Conservation (phyloP, 2,888 invertebrate genomes). For the Tachina fera region DNA sequence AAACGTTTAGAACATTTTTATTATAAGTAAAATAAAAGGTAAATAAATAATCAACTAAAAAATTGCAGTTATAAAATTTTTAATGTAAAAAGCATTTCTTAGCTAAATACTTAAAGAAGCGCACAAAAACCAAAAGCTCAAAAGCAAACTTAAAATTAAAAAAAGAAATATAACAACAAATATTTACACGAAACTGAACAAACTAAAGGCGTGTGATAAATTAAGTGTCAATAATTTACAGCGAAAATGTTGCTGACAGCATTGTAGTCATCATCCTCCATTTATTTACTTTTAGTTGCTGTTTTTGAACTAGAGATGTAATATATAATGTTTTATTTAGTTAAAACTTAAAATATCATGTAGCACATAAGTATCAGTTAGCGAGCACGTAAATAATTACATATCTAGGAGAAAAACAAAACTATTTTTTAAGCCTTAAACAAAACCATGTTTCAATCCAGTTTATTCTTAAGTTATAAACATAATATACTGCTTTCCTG, state of each 20-base stretch:
- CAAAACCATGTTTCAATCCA: not conserved
- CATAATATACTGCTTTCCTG: too few relatives aligned
- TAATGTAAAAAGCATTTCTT: not conserved
- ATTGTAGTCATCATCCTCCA: not conserved
- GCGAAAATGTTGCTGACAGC: conserved; percentile 26
- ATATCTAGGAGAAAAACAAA: not conserved
- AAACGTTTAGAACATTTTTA: not conserved
- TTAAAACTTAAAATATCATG: not conserved
- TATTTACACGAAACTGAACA: not conserved
- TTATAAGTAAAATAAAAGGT: not conserved
- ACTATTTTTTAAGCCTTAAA: not conserved
- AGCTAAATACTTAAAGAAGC: not conserved
- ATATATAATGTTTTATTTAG: conserved; percentile 8
- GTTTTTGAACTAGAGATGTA: not conserved
- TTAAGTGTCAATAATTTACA: conserved; percentile 28
- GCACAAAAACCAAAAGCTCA: not conserved
- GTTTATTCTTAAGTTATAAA: not conserved
- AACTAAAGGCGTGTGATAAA: conserved; percentile 26
- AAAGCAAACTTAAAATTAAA: not conserved
- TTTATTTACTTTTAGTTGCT: conserved; percentile 21
- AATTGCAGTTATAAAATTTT: not conserved
- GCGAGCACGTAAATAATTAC: not conserved
- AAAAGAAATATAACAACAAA: not conserved
- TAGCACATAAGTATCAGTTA: not conserved
- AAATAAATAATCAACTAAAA: not conserved